Percentiles rank a stretch among this genome's conserved stretches.
These are phyloP conservation scores for Condylostylus longicornis DNA, from an alignment of 1,140 invertebrate species.

Conservation along the genomic window DNA sequence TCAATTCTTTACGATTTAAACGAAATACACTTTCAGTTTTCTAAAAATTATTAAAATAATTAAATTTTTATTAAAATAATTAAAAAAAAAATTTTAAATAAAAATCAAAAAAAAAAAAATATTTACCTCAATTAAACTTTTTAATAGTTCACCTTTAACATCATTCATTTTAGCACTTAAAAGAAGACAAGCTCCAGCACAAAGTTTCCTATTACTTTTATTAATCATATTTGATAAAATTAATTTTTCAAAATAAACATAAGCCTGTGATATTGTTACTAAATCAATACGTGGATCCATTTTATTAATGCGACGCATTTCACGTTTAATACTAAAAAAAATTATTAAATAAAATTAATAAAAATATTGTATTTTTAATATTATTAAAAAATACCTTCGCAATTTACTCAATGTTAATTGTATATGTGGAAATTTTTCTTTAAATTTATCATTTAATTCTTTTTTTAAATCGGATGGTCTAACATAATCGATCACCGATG, in stretches of 20 bases:
- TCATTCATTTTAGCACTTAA: constrained; percentile 94
- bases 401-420: constrained; percentile 94
- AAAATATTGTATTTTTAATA: constrained; percentile 1
- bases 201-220: constrained; percentile 88
- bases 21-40: constrained; percentile 81
- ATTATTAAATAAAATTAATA: constrained; percentile 32
- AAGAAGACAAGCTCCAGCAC: constrained; percentile 85
- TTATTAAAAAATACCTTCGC: constrained; percentile 51
- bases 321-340: constrained; percentile 59
- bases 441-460: constrained; percentile 94
- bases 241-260: constrained; percentile 95
- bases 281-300: constrained; percentile 71
- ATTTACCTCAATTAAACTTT: constrained; percentile 70
- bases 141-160: constrained; percentile 76
- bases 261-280: constrained; percentile 85
- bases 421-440: constrained; percentile 86
- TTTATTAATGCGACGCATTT: constrained; percentile 88
- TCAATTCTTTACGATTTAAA: constrained; percentile 78
- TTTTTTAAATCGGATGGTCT: constrained; percentile 93
- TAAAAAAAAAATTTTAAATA: constrained; percentile 1
- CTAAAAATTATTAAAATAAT: constrained; percentile 36
- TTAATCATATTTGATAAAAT: constrained; percentile 85
- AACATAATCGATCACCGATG: constrained; percentile 93
- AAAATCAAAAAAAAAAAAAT: constrained; percentile 6
- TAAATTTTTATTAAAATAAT: constrained; percentile 10